Evolutionary conservation across 2,113 vertebrate genomes (phyloP).

Genomic region (Muntiacus reevesi): DNA sequence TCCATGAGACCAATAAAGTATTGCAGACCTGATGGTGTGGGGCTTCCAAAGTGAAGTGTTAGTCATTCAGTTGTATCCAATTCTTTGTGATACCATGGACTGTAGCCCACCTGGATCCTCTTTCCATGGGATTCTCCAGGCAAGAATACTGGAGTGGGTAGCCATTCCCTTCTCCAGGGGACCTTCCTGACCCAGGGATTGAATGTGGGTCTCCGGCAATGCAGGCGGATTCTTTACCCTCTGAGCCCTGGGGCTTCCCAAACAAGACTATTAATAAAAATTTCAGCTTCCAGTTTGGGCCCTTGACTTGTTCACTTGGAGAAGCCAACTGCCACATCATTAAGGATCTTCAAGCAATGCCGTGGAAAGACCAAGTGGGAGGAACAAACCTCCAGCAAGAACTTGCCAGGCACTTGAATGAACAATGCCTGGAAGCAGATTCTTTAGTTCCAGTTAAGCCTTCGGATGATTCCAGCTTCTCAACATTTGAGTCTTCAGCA

Average conservation of each 20-base stretch:
- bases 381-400: not conserved
- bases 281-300: not conserved
- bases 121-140: not conserved
- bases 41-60: not conserved
- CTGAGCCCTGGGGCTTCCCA: not conserved
- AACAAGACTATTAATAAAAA: not conserved
- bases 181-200: not conserved
- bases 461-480: not conserved
- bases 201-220: fast-evolving
- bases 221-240: not conserved
- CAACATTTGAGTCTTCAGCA: not conserved
- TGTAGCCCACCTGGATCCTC: not conserved
- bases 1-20: not conserved
- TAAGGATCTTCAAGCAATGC: not conserved
- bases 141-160: not conserved
- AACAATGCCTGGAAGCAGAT: not conserved
- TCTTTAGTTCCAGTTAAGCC: not conserved
- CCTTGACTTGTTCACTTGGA: not conserved
- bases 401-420: not conserved
- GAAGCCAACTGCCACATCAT: not conserved
- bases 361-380: not conserved
- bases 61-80: not conserved
- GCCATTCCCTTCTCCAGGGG: not conserved
- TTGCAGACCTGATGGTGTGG: not conserved
- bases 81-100: not conserved